Evolutionary conservation across 2,113 vertebrate species (phyloP).

Genomic region (Forbesichthys papilliferus): DNA sequence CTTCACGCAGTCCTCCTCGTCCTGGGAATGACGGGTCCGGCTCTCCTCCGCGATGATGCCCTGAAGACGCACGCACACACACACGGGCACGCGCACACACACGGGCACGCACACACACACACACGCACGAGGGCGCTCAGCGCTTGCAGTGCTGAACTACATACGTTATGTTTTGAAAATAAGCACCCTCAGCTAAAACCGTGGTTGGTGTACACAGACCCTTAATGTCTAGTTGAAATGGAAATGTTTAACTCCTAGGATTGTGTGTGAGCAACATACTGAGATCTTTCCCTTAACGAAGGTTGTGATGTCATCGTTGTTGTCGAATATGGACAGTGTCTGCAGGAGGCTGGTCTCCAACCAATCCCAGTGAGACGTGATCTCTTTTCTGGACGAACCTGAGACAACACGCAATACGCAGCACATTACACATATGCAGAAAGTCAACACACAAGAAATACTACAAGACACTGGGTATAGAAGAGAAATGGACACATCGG

Average conservation of each 20-base stretch:
- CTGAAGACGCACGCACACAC: slow-evolving; percentile 64
- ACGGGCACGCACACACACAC: slow-evolving; percentile 49
- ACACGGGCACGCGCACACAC: slow-evolving; percentile 22
- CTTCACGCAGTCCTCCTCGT: slow-evolving; percentile 93
- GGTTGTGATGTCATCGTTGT: slow-evolving; percentile 92
- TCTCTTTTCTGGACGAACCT: slow-evolving; percentile 95
- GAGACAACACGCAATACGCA: slow-evolving; percentile 11
- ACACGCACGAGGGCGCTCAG: slow-evolving; percentile 67
- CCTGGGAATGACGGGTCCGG: slow-evolving; percentile 82
- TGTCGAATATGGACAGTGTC: slow-evolving; percentile 96
- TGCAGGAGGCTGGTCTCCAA: slow-evolving; percentile 94
- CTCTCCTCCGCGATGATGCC: slow-evolving; percentile 98
- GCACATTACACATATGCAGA: neutral
- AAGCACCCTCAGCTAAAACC: neutral
- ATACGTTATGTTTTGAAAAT: neutral
- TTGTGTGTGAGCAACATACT: slow-evolving; percentile 71
- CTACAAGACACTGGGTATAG: neutral
- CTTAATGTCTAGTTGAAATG: no score
- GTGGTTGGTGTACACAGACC: no score
- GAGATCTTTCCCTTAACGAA: slow-evolving; percentile 98
- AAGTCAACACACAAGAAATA: neutral
- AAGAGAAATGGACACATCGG: neutral
- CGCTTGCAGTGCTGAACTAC: neutral
- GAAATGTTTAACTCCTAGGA: no score
- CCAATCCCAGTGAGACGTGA: slow-evolving; percentile 97